A percentile compares a stretch with the other conserved stretches of the same genome.
These are phyloP conservation scores for Sinonovacula constricta DNA, from an alignment of 1,140 invertebrate genomes.

Conservation along the genomic window DNA sequence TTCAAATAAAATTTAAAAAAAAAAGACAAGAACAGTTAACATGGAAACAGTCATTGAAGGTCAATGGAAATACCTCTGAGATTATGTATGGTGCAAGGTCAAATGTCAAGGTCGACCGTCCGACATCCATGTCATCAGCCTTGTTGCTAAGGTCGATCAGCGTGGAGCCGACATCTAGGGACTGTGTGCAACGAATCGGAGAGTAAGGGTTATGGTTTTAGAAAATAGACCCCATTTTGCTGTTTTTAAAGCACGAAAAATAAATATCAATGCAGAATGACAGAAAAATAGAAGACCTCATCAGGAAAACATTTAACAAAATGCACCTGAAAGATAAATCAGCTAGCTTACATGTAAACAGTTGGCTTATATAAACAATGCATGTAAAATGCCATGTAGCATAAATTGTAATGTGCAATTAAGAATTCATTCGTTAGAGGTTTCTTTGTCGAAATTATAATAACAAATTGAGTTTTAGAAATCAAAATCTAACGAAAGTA, in stretches of 20 bases:
- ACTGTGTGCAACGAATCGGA: background rate
- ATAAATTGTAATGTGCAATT: too few relatives aligned
- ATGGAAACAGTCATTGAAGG: too few relatives aligned
- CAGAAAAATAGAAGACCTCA: too few relatives aligned
- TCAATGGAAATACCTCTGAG: too few relatives aligned
- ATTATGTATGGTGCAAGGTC: slow-evolving; percentile 15
- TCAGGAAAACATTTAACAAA: background rate
- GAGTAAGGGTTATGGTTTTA: background rate
- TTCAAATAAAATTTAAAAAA: too few relatives aligned
- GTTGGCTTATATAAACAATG: background rate
- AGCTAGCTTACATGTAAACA: background rate
- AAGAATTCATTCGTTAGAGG: background rate
- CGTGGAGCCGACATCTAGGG: background rate
- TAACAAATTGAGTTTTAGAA: background rate
- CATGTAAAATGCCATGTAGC: too few relatives aligned
- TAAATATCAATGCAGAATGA: background rate
- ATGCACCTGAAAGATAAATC: background rate
- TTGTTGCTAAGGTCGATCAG: background rate
- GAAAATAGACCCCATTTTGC: background rate
- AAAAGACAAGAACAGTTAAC: too few relatives aligned
- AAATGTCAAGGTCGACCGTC: slow-evolving; percentile 14
- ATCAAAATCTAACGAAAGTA: background rate
- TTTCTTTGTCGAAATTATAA: background rate
- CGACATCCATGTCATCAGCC: slow-evolving; percentile 14
- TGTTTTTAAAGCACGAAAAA: background rate